Conservation (phyloP, 2,113 vertebrate species). For the Prunella himalayana region DNA sequence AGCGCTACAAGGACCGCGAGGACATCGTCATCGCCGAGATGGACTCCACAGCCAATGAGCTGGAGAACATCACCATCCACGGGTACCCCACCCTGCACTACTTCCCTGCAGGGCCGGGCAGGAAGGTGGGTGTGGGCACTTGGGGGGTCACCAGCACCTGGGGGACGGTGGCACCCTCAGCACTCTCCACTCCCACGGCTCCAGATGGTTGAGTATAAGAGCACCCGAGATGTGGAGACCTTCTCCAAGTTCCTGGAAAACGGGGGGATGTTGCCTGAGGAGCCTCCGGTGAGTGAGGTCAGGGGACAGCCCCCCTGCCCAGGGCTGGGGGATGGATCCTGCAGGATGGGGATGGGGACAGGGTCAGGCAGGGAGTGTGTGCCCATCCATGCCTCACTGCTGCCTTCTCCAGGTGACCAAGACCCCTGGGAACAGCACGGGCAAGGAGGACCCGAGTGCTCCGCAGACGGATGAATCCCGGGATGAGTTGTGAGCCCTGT, state of each 20-base stretch:
- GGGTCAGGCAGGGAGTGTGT: not conserved
- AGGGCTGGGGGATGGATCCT: rapidly evolving
- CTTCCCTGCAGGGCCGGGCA: conserved; percentile 80
- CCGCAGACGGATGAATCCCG: not conserved
- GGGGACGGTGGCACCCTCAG: rapidly evolving
- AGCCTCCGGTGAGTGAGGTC: not conserved
- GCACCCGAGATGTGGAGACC: conserved; percentile 81
- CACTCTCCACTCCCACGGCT: not conserved
- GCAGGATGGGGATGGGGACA: rapidly evolving
- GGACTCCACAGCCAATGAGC: conserved; percentile 85
- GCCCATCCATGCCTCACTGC: rapidly evolving
- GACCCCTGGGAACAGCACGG: not conserved
- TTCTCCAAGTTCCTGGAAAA: conserved; percentile 87
- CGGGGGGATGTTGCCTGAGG: conserved; percentile 74
- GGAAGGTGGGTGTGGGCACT: conserved; percentile 72
- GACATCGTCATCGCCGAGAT: conserved; percentile 88
- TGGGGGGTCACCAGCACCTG: rapidly evolving
- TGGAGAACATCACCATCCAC: conserved; percentile 71
- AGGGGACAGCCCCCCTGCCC: not conserved
- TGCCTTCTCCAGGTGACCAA: conserved; percentile 25
- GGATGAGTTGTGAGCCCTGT: conserved; percentile 30
- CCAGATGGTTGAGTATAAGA: conserved; percentile 80
- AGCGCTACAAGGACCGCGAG: conserved; percentile 81
- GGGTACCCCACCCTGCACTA: conserved; percentile 87
- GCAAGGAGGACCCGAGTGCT: rapidly evolving